Conservation (phyloP, 2,113 vertebrate genomes). For the Oxyura jamaicensis region DNA sequence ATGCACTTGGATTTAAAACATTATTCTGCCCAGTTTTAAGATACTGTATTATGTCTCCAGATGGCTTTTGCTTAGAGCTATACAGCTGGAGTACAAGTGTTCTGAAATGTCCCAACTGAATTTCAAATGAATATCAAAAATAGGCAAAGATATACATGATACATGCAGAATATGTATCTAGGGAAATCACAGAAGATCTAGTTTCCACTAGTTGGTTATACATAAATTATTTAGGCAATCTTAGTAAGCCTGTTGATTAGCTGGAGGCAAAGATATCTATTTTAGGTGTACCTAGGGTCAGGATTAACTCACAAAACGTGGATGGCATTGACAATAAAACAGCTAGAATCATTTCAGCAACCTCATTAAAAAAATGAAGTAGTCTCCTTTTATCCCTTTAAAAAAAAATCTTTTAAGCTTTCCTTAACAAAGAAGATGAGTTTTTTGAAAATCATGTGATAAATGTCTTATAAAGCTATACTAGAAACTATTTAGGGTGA, state of each 20-base stretch:
- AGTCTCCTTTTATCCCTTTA: background rate
- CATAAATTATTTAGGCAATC: conserved; percentile 68
- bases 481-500: conserved; percentile 60
- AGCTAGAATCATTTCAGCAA: background rate
- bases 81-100: conserved; percentile 43
- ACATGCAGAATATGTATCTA: conserved; percentile 49
- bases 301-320: conserved; percentile 51
- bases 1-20: background rate
- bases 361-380: background rate
- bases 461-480: conserved; percentile 50
- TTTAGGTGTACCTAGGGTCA: conserved; percentile 47
- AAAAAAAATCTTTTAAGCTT: background rate
- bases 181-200: conserved; percentile 69
- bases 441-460: conserved; percentile 23
- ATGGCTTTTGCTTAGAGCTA: conserved; percentile 48
- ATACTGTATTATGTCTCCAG: conserved; percentile 16
- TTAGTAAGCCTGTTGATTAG: conserved; percentile 62
- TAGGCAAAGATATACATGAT: conserved; percentile 65
- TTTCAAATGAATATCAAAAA: conserved; percentile 69
- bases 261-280: conserved; percentile 59
- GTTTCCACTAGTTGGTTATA: conserved; percentile 59
- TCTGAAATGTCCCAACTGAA: conserved; percentile 63
- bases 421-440: conserved; percentile 13
- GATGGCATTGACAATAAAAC: background rate
- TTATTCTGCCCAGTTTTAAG: conserved; percentile 23